phyloP scores from a whole-genome alignment of 2,113 vertebrate species.

The Pimephales promelas region DNA sequence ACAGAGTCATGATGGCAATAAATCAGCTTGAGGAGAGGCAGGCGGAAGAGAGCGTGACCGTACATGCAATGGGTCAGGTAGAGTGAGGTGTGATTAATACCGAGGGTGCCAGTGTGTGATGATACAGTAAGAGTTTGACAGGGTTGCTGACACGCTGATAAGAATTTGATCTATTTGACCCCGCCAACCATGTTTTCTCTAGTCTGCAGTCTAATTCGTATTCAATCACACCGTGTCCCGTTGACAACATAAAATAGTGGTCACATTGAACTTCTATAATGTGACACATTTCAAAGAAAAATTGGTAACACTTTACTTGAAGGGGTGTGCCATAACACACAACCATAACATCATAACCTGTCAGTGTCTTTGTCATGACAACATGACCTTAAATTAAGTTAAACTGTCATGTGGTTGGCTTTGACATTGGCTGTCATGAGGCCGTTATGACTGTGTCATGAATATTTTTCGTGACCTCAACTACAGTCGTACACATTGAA shows the following conservation, averaged over 20 bases:
- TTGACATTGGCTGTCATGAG: no score
- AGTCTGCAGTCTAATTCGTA: conserved; percentile 47
- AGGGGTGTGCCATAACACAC: no score
- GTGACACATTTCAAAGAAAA: not conserved
- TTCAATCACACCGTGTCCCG: not conserved
- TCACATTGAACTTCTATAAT: not conserved
- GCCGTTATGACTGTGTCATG: no score
- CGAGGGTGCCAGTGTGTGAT: not conserved
- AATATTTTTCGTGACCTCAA: no score
- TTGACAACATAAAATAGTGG: not conserved
- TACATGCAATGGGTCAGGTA: conserved; percentile 42
- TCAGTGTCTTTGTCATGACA: no score
- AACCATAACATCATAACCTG: no score
- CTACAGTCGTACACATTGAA: no score
- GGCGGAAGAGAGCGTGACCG: conserved; percentile 4
- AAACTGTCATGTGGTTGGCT: no score
- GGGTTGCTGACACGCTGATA: conserved; percentile 54
- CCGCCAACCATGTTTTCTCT: conserved; percentile 43
- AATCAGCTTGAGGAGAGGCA: conserved; percentile 37
- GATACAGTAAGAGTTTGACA: conserved; percentile 51
- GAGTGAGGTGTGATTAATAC: conserved; percentile 48
- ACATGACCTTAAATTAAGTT: no score
- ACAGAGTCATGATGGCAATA: conserved; percentile 51
- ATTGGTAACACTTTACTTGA: no score
- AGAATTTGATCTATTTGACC: conserved; percentile 59